Conservation (phyloP, 2,888 invertebrate species). For the Conops quadrifasciatus region DNA sequence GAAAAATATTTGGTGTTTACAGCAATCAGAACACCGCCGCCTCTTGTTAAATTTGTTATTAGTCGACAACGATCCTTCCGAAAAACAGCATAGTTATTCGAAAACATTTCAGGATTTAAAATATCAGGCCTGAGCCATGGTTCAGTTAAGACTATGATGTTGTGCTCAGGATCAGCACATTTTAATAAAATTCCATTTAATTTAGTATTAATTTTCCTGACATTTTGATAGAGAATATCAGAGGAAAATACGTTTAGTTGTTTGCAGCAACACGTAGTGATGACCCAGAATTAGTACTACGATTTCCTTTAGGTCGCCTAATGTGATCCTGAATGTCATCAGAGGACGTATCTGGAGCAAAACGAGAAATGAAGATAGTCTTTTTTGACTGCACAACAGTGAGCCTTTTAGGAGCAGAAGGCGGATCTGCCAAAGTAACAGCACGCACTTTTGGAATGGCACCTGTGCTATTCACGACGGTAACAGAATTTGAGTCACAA, state of each 20-base stretch:
- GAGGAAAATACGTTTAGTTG: too few relatives aligned
- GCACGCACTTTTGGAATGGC: too few relatives aligned
- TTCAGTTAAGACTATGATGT: not conserved
- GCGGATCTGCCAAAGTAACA: too few relatives aligned
- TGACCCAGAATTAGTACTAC: too few relatives aligned
- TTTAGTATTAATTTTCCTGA: not conserved
- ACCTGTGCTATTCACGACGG: too few relatives aligned
- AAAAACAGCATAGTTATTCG: not conserved
- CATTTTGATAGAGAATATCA: too few relatives aligned
- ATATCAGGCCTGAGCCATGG: not conserved
- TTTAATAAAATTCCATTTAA: not conserved
- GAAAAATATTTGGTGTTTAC: not conserved
- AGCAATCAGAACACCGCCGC: constrained; percentile 7
- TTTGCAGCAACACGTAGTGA: too few relatives aligned
- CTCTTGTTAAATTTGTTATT: constrained; percentile 1
- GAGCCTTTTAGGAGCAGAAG: too few relatives aligned
- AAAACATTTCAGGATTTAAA: not conserved
- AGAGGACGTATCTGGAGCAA: not conserved
- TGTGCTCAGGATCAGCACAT: not conserved
- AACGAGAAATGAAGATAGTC: not conserved
- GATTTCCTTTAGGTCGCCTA: not conserved
- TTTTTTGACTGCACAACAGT: too few relatives aligned
- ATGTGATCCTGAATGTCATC: not conserved
- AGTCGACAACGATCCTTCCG: not conserved
- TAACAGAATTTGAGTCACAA: too few relatives aligned